Percentiles rank a stretch among this genome's conserved stretches.
phyloP scores from a whole-genome alignment of 2,797 vertebrate species.

The Aythya fuligula region DNA sequence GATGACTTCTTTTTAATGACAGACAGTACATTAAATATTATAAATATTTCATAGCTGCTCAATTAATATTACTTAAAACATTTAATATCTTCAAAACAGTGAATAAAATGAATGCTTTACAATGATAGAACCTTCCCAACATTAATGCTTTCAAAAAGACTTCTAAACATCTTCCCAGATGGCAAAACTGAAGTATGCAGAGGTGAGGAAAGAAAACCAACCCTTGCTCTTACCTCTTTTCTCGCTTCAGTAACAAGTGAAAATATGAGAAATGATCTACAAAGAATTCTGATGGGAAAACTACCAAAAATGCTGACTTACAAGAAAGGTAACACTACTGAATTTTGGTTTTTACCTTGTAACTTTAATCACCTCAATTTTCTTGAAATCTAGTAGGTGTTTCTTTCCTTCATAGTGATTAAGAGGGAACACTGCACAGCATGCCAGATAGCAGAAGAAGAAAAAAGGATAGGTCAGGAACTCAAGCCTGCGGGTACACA shows the following conservation, averaged over 20 bases:
- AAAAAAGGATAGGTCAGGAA: slow-evolving; percentile 71
- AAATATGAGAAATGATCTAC: neutral
- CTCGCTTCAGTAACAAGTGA: neutral
- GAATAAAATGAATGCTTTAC: neutral
- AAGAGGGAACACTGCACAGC: slow-evolving; percentile 73
- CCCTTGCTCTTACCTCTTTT: neutral
- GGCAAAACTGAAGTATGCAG: neutral
- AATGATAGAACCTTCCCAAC: neutral
- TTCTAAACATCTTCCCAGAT: neutral
- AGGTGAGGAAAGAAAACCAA: neutral
- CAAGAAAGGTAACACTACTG: slow-evolving; percentile 13
- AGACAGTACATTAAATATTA: neutral
- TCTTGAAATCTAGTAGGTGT: slow-evolving; percentile 79
- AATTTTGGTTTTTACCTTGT: slow-evolving; percentile 63
- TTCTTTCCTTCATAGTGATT: slow-evolving; percentile 80
- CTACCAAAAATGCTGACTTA: slow-evolving; percentile 15
- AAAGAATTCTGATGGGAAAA: neutral
- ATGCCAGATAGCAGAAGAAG: slow-evolving; percentile 66
- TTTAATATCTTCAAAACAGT: neutral
- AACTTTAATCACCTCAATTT: slow-evolving; percentile 81
- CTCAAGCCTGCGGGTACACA: slow-evolving; percentile 27
- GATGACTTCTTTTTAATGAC: slow-evolving; percentile 25
- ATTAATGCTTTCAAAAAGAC: neutral
- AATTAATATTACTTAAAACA: neutral
- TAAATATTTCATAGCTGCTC: neutral